A percentile compares a stretch with the other conserved stretches of the same genome.
Conservation (phyloP, 2,113 vertebrate species). For the Apodemus speciosus region DNA sequence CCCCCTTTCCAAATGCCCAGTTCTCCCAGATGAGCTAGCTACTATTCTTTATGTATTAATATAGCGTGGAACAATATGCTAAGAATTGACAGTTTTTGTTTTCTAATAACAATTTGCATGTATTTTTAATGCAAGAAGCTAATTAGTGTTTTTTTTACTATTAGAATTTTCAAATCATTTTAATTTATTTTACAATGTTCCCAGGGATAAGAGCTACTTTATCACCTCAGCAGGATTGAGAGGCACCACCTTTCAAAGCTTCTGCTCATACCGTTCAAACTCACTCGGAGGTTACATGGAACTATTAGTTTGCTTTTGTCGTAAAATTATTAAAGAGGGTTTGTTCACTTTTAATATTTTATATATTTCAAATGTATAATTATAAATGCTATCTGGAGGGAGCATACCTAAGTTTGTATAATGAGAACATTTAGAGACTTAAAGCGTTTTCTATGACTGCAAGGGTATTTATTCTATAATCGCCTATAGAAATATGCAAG, state of each 20-base stretch:
- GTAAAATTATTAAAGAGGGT: constrained; percentile 58
- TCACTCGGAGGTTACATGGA: constrained; percentile 41
- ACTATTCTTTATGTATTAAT: neutral
- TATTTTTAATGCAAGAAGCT: neutral
- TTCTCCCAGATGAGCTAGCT: neutral
- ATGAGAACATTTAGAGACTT: neutral
- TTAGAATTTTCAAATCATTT: neutral
- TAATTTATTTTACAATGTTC: neutral
- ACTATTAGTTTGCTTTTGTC: constrained; percentile 66
- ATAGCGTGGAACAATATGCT: neutral
- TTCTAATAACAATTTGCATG: neutral
- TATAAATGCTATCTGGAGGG: neutral
- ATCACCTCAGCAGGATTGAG: constrained; percentile 41
- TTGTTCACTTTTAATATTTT: constrained; percentile 35
- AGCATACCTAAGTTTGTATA: neutral
- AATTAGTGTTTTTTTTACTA: neutral
- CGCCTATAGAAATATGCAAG: neutral
- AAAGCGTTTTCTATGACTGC: neutral
- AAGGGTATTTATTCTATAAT: neutral
- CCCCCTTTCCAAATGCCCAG: neutral
- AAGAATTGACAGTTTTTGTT: neutral
- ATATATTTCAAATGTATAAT: constrained; percentile 64
- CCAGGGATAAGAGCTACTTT: constrained; percentile 60
- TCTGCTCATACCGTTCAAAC: constrained; percentile 69
- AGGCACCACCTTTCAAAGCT: constrained; percentile 41